Evolutionary conservation across 2,888 invertebrate genomes (phyloP), one percentile per base, ranked within the genome.

Genomic region (Tridacna gigas): DNA sequence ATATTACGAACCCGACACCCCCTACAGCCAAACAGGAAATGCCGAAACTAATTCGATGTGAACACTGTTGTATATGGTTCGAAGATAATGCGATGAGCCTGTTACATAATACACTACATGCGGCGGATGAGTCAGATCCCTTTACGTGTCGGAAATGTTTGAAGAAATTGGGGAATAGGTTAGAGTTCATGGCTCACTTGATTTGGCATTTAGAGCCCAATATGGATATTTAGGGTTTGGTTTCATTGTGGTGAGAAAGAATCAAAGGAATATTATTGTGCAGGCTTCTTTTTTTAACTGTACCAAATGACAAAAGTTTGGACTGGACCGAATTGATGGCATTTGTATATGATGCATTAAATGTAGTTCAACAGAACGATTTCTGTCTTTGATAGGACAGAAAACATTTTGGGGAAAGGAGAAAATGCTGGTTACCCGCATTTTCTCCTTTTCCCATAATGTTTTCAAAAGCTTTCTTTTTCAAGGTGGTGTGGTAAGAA

Each of bases 131-230:
- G 13, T 75, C 87, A 0, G 91, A 91, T 73, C 92, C 92, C 0
- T 92, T 92, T 79, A 91, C 91, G 0, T 92, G 92, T 76, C 82
- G 91, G 26, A 91, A 91, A 79, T 92, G 92, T 84, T 80, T 90
- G 82, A 92, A 92, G 81, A 90, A 90, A 61, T 84, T 92, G 1
- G 92, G 92, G 15, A 92, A 92, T 74, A 87, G 92, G 9, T 86
- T 92, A 7, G 92, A 92, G 80, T 92, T 92, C 67, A 91, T 90
- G 74, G 92, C 92, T 0, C 92, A 92, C 81, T 77, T 92, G 69
- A 86, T 92, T 2, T 92, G 92, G 92, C 92, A 92, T 80, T 79
- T 92, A 37, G 91, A 91, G 67, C 91, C 92, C 5, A 86, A 86
- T 47, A 89, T 92, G 89, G 91, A 91, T 78, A 83, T 83, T 47